Percentiles rank a stretch among this genome's conserved stretches.
Conservation (phyloP, 2,113 vertebrate species). For the Amphiprion ocellaris region DNA sequence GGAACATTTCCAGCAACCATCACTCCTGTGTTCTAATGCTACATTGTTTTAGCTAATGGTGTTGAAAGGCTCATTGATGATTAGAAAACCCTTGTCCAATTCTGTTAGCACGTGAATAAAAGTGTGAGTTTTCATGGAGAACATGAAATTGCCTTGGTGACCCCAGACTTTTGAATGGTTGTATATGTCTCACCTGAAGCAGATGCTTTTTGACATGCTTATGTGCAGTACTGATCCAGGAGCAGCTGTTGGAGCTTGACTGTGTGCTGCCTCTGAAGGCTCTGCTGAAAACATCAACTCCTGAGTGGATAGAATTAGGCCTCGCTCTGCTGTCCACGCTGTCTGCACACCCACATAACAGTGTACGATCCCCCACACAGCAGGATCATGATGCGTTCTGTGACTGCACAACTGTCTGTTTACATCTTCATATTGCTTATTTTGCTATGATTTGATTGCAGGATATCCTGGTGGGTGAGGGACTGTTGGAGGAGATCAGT, state of each 20-base stretch:
- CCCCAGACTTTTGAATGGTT: too few relatives aligned
- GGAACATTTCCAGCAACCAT: too few relatives aligned
- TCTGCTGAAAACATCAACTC: constrained; percentile 73
- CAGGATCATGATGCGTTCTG: too few relatives aligned
- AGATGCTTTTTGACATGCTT: constrained; percentile 6
- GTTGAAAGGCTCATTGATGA: too few relatives aligned
- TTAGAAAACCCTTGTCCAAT: too few relatives aligned
- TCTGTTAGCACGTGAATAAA: too few relatives aligned
- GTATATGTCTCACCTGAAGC: too few relatives aligned
- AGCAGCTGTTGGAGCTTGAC: constrained; percentile 79
- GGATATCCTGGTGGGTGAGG: constrained; percentile 79
- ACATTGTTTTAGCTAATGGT: too few relatives aligned
- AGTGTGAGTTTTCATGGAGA: too few relatives aligned
- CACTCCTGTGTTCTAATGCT: too few relatives aligned
- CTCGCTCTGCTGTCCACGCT: constrained; percentile 82
- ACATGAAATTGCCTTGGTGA: too few relatives aligned
- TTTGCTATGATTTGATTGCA: constrained; percentile 47
- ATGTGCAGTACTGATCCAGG: constrained; percentile 78
- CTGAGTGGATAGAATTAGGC: constrained; percentile 71
- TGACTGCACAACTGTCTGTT: neutral
- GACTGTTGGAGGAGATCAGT: constrained; percentile 80
- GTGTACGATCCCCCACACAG: constrained; percentile 70
- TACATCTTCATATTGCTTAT: neutral
- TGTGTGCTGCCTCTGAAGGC: constrained; percentile 76
- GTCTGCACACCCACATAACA: constrained; percentile 78